Base-by-base conservation (phyloP, 1,140 invertebrate genomes). In the Odontomachus brunneus region DNA sequence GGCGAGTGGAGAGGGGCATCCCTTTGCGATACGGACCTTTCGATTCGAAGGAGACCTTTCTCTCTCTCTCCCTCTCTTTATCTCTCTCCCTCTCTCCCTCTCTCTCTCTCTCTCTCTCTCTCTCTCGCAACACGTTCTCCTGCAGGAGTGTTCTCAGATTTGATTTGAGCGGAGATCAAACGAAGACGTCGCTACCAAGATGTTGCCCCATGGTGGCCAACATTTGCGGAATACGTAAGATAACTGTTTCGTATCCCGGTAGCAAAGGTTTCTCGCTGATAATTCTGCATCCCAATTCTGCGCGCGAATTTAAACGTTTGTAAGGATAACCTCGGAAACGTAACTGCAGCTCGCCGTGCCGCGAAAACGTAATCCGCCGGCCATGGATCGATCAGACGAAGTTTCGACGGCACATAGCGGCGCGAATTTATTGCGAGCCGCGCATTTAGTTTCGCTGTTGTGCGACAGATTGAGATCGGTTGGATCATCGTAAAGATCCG, bases 121-220 rank as follows among this genome's bases (percentile, higher is more conserved):
- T 38, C 33, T 48, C 22, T 22, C 51, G 17, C 33, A 44, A 29
- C 24, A 14, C 19, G n/a, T 5, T 80, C 51, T 59, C n/a, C 26
- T 48, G 17, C n/a, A 19, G 59, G 65, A 80, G 33, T 71, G 48
- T 69, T 29, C 51, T 80, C 65, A 78, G 51, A 80, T 80, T 80
- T 80, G 65, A 80, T 80, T 80, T 57, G 51, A 14, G 1, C 26
- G 11, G 44, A 80, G 51, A 80, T 80, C 75, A 80, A 80, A 80
- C 22, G 7, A 9, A 59, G 51, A 76, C 14, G 15, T 44, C 38
- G 33, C 22, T 71, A 48, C 65, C 65, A 59, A 80, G 33, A 71
- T 71, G 65, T 59, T 80, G n/a, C 71, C 51, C 38, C 24, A 24
- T n/a, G 19, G 11, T 48, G 33, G 22, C 44, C 75, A 80, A 80